Evolutionary conservation across 2,113 vertebrate genomes (phyloP).

Genomic region (Tichodroma muraria): DNA sequence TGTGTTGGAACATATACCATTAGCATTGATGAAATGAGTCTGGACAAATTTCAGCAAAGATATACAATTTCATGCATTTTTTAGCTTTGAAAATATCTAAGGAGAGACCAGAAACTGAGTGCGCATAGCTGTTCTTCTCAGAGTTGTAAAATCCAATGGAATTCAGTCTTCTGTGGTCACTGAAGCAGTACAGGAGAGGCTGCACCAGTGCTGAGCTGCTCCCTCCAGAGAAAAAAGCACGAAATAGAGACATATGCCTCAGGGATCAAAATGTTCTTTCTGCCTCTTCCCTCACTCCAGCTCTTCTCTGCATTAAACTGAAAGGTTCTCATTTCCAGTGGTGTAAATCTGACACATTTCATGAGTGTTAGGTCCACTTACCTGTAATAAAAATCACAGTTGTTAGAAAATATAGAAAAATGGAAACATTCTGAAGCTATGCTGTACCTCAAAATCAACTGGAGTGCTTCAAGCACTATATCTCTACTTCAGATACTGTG

Average conservation of each 20-base stretch:
- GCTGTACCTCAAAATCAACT: not conserved
- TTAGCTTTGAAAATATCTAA: not conserved
- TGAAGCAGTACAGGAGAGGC: not conserved
- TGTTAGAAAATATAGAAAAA: conserved; percentile 6
- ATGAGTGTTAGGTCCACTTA: not conserved
- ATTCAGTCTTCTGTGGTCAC: not conserved
- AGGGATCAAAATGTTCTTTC: not conserved
- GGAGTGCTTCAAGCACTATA: not conserved
- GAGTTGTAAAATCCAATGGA: not conserved
- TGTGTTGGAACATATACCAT: not conserved
- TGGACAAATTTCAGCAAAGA: not conserved
- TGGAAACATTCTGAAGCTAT: not conserved
- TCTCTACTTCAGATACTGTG: not conserved
- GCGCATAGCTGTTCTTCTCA: not conserved
- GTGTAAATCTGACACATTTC: not conserved
- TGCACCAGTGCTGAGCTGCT: not conserved
- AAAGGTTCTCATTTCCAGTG: not conserved
- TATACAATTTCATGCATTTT: accelerated
- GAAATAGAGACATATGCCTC: not conserved
- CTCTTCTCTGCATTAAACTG: not conserved
- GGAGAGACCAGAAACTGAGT: not conserved
- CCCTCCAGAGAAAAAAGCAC: not conserved
- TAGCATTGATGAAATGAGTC: not conserved
- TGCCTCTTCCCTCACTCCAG: not conserved
- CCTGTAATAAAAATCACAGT: not conserved